Evolutionary conservation across 2,113 vertebrate species (phyloP).

Genomic region (Neodontobutis hainanensis): DNA sequence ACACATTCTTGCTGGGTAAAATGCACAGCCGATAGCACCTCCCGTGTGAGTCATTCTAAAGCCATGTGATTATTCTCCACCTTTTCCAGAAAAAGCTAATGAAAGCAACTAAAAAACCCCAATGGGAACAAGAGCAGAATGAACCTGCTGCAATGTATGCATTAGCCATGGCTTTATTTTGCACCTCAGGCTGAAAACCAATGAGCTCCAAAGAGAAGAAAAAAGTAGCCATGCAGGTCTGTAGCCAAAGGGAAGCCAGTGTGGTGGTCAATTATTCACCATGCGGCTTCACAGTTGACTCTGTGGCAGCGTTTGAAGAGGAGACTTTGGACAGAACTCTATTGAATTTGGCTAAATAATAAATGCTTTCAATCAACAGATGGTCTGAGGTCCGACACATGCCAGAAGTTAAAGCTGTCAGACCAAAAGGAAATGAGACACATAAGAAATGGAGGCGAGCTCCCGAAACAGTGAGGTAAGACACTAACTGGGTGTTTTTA

Average conservation of each 20-base stretch:
- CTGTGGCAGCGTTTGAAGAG: slow-evolving; percentile 37
- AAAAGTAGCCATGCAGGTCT: slow-evolving; percentile 31
- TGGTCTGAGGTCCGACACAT: slow-evolving; percentile 5
- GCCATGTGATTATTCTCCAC: slow-evolving; percentile 13
- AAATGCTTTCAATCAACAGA: slow-evolving; percentile 55
- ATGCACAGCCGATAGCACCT: neutral
- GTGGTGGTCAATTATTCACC: slow-evolving; percentile 60
- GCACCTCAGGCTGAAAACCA: slow-evolving; percentile 37
- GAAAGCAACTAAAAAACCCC: slow-evolving; percentile 31
- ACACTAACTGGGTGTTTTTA: neutral
- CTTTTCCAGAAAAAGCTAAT: slow-evolving; percentile 12
- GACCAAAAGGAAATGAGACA: slow-evolving; percentile 22
- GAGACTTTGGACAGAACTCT: slow-evolving; percentile 46
- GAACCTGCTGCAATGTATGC: slow-evolving; percentile 16
- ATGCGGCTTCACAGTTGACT: slow-evolving; percentile 31
- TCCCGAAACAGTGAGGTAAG: neutral
- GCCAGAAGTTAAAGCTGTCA: slow-evolving; percentile 16
- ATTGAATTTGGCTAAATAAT: slow-evolving; percentile 51
- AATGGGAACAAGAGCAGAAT: slow-evolving; percentile 16
- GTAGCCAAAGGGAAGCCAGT: slow-evolving; percentile 35
- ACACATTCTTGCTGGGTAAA: neutral
- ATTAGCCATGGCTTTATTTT: slow-evolving; percentile 42
- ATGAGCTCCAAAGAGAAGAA: slow-evolving; percentile 27
- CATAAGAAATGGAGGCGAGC: slow-evolving; percentile 8
- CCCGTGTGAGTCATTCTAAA: slow-evolving; percentile 17